Evolutionary conservation across 2,888 invertebrate species (phyloP), one percentile per base, ranked within the genome.

Genomic region (Andrena minutula): DNA sequence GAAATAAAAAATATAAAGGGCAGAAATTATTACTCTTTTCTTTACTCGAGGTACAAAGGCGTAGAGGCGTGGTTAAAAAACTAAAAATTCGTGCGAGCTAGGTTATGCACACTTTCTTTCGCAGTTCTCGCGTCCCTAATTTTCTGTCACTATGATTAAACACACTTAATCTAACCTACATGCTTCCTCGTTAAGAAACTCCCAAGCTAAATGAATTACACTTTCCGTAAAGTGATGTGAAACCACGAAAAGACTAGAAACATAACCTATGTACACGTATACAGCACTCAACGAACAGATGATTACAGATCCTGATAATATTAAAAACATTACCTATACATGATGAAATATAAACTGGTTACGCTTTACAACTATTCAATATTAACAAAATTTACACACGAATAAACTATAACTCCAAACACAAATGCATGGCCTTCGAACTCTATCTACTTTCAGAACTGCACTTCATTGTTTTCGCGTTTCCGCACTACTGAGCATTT

Each of bases 321-420:
- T 32, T 23, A 58, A 61, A 56, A 20, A 26, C 20, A 64, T 83
- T 83, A 83, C 83, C 75, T 83, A 68, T 83, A 68, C 83, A 83
- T 83, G 53, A 64, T 83, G 66, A n/a, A 1, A 71, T 16, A 64
- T 41, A 58, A 56, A 23, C 30, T 41, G 47, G 5, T 32, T 35
- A 64, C 41, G 30, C 47, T 41, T 32, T 61, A 71, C 61, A 61
- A 41, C 12, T 32, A 16, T 35, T 8, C 12, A 30, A 66, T 51
- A 49, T 68, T 23, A 75, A 41, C 68, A 47, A 68, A 75, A 58
- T 75, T 35, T 61, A 26, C 3, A 30, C 2, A 56, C 49, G 20
- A 23, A 58, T n/a, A 53, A 20, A 47, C 41, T 51, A 53, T 56
- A 23, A 30, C 3, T 79, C 35, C 23, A 20, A 26, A 4, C 63